These are phyloP conservation scores for Drosophila percnosoma DNA, from an alignment of 2,888 invertebrate genomes.

Conservation along the genomic window DNA sequence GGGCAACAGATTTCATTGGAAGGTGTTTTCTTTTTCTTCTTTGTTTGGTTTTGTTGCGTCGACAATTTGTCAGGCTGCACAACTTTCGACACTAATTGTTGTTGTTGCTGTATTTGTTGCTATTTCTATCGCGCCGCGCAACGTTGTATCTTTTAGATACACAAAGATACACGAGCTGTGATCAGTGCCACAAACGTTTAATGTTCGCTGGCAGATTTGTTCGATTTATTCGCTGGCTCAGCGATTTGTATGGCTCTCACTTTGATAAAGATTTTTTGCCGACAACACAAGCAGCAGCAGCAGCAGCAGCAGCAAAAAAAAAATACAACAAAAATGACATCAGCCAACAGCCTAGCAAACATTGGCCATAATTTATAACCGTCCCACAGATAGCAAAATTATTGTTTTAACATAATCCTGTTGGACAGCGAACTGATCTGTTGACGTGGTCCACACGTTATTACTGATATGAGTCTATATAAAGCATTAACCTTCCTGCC, in stretches of 20 bases:
- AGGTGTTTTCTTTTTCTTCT: neutral
- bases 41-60: slow-evolving; percentile 3
- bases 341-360: slow-evolving; percentile 14
- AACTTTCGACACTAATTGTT: slow-evolving; percentile 48
- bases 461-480: neutral
- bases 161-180: slow-evolving; percentile 32
- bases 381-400: slow-evolving; percentile 8
- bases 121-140: slow-evolving; percentile 25
- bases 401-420: neutral
- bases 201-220: slow-evolving; percentile 59
- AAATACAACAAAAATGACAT: slow-evolving; percentile 5
- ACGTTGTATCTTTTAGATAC: slow-evolving; percentile 15
- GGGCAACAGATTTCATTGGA: neutral
- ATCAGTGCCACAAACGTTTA: slow-evolving; percentile 72
- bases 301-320: neutral
- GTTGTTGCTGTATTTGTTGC: slow-evolving; percentile 19
- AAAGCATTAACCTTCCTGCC: neutral
- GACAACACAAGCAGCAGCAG: slow-evolving; percentile 7
- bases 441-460: neutral
- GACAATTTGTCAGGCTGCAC: slow-evolving; percentile 44
- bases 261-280: slow-evolving; percentile 59
- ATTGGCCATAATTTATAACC: slow-evolving; percentile 24
- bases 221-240: slow-evolving; percentile 43
- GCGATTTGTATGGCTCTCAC: slow-evolving; percentile 24
- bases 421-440: neutral